Base-by-base conservation (phyloP, 2,797 vertebrate genomes). In the Phrynocephalus guinanensis region DNA sequence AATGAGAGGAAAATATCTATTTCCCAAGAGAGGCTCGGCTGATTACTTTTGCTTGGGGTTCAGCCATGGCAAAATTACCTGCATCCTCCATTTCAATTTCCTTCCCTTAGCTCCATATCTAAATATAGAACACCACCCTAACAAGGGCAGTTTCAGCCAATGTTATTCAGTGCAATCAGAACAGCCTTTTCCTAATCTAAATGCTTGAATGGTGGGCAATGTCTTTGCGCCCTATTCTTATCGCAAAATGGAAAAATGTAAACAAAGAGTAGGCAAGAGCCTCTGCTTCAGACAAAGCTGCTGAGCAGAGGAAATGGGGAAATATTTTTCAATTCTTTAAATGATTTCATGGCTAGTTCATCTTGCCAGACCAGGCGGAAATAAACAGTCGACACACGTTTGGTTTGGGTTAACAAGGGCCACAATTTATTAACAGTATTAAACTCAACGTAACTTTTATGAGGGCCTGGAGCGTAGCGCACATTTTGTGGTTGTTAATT, bases 61-160 rank as follows among this genome's bases (percentile, higher is more conserved):
- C 33, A 73, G 48, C 87, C 1, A 16, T 70, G 1, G 1, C 63
- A 50, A 79, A 56, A 77, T 82, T 6, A 81, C 0, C 1, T 8
- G 18, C 71, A 89, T 80, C 63, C 81, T 75, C 9, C 70, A 81
- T 92, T 86, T 84, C 33, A 70, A 1, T 28, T 86, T 81, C 18
- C 15, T 8, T 88, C 2, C 4, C 26, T 2, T 4, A 72, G 26
- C 33, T 87, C 38, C 2, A 80, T 24, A 77, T 76, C 18, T 38
- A 67, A 76, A 78, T 88, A 24, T 82, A 6, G 3, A 75, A 52
- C 0, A 0, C 4, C 56, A 24, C 3, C 0, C 16, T 24, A 71
- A 67, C 24, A 30, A 13, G 79, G 50, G 3, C 8, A 20, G 0
- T 0, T 67, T 84, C 5, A 13, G 3, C 16, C 13, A 28, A 5